Conservation (phyloP, 1,140 invertebrate genomes). For the Heliconius congener region DNA sequence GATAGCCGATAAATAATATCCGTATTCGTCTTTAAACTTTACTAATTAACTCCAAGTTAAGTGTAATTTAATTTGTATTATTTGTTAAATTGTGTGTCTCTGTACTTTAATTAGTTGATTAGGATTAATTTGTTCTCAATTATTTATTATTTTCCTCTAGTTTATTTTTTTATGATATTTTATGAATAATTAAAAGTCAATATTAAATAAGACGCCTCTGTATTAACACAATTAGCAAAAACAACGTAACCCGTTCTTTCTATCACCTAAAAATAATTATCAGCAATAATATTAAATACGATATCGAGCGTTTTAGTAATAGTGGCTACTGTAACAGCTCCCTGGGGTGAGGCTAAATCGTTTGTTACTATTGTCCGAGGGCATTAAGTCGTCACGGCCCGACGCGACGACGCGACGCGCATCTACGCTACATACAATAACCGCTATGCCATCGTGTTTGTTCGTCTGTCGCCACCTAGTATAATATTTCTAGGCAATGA, state of each 20-base stretch:
- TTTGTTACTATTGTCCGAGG: slow-evolving; percentile 67
- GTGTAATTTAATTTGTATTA: no score
- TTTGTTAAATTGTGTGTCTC: no score
- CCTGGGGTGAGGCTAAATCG: slow-evolving; percentile 60
- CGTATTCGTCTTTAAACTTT: no score
- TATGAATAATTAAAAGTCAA: neutral
- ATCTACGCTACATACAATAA: neutral
- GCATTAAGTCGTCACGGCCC: slow-evolving; percentile 65
- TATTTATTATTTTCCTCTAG: neutral
- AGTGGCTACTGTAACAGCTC: slow-evolving; percentile 36
- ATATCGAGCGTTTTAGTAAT: slow-evolving; percentile 28
- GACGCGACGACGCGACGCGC: slow-evolving; percentile 46
- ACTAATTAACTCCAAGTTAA: no score
- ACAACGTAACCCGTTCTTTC: no score
- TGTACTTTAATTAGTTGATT: no score
- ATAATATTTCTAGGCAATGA: neutral
- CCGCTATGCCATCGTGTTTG: neutral
- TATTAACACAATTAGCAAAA: no score
- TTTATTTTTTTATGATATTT: neutral
- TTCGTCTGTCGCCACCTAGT: neutral
- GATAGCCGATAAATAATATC: neutral
- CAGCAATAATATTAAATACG: slow-evolving; percentile 12
- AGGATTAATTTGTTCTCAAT: neutral
- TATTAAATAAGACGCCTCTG: no score
- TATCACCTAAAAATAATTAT: neutral